Percentiles rank a stretch among this genome's conserved stretches.
Conservation (phyloP, 2,797 vertebrate species). For the Ceryle rudis region DNA sequence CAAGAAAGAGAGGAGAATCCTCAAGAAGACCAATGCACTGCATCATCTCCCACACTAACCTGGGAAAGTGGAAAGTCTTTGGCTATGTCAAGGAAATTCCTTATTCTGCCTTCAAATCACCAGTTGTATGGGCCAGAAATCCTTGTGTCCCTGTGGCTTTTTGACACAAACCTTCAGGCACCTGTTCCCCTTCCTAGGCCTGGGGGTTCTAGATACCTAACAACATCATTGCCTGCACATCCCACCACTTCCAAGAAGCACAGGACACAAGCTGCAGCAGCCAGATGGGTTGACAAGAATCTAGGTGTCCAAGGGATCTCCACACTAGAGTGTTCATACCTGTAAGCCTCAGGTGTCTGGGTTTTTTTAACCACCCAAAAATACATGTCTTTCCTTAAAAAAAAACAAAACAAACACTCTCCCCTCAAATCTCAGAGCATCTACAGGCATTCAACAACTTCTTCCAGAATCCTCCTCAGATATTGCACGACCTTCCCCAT, state of each 20-base stretch:
- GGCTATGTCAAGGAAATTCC: background rate
- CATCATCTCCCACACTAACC: accelerated
- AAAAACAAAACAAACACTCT: background rate
- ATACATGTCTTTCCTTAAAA: background rate
- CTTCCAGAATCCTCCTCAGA: background rate
- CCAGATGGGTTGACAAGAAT: background rate
- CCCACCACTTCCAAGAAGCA: background rate
- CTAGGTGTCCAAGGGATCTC: background rate
- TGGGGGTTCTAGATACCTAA: background rate
- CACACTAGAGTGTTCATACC: background rate
- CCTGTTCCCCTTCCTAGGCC: background rate
- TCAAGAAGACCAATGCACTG: background rate
- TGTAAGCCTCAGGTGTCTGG: background rate
- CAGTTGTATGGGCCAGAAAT: background rate
- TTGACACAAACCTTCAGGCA: background rate
- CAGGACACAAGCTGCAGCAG: background rate
- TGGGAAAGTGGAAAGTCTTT: background rate
- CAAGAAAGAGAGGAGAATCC: background rate
- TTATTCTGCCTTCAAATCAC: background rate
- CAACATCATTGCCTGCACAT: background rate
- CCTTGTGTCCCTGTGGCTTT: background rate
- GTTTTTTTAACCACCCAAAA: background rate
- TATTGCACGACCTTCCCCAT: background rate
- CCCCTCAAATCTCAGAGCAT: background rate
- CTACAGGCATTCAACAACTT: background rate